Conservation (phyloP, 2,888 invertebrate species). For the Anagyrus pseudococci region DNA sequence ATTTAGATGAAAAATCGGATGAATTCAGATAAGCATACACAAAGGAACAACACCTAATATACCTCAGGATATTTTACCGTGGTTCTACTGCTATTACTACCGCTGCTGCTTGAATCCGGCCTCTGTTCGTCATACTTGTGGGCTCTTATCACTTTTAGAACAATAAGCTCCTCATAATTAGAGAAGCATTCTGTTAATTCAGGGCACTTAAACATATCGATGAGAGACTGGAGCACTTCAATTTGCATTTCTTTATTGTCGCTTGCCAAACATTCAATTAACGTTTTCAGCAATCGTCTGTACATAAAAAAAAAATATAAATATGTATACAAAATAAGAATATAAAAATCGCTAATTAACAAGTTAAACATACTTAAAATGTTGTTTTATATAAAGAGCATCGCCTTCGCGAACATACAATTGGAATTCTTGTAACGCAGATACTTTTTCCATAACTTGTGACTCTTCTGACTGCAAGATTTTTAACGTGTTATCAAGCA, state of each 20-base stretch:
- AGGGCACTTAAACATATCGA: slow-evolving; percentile 83
- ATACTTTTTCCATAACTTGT: slow-evolving; percentile 50
- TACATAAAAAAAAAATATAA: slow-evolving; percentile 30
- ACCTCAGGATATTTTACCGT: slow-evolving; percentile 63
- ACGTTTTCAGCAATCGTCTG: slow-evolving; percentile 70
- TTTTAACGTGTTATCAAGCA: slow-evolving; percentile 55
- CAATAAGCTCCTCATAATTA: slow-evolving; percentile 89
- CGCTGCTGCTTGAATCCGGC: slow-evolving; percentile 44
- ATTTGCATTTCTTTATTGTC: slow-evolving; percentile 74
- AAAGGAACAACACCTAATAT: slow-evolving; percentile 40
- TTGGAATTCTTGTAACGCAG: slow-evolving; percentile 57
- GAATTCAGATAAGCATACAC: slow-evolving; percentile 26
- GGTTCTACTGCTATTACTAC: slow-evolving; percentile 46
- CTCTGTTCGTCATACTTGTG: slow-evolving; percentile 67
- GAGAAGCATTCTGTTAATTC: slow-evolving; percentile 81
- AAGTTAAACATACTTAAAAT: slow-evolving; percentile 51
- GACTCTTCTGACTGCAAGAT: slow-evolving; percentile 51
- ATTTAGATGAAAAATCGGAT: slow-evolving; percentile 14
- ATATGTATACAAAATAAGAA: not conserved
- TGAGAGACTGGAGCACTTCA: slow-evolving; percentile 79
- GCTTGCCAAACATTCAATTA: slow-evolving; percentile 75
- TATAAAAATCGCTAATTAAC: not conserved
- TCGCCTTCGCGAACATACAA: slow-evolving; percentile 56
- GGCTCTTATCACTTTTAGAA: slow-evolving; percentile 86
- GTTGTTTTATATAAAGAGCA: slow-evolving; percentile 54